phyloP scores from a whole-genome alignment of 1,140 invertebrate species.

The Polyergus mexicanus region DNA sequence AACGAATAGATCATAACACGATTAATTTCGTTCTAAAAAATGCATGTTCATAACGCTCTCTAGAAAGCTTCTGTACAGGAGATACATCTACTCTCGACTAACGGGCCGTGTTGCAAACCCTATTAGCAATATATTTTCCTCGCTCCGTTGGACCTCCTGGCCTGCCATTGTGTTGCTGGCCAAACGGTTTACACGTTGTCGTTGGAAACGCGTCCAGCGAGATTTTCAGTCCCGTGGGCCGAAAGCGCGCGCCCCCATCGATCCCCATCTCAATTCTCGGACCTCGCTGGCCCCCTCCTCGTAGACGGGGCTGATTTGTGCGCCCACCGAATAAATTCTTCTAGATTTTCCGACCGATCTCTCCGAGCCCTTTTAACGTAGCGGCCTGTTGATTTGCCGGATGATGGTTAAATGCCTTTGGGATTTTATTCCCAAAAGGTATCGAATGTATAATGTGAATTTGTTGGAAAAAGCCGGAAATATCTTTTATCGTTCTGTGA shows the following conservation, averaged over 20 bases:
- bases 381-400: constrained; percentile 57
- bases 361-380: not conserved
- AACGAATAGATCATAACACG: constrained; percentile 25
- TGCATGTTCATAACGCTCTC: not conserved
- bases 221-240: constrained; percentile 32
- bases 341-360: constrained; percentile 32
- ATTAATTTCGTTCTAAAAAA: constrained; percentile 42
- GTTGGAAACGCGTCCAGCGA: constrained; percentile 63
- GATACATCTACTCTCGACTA: constrained; percentile 77
- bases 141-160: constrained; percentile 74
- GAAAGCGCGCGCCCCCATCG: constrained; percentile 45
- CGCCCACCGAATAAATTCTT: constrained; percentile 41
- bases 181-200: constrained; percentile 79
- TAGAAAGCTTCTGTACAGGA: constrained; percentile 17
- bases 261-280: constrained; percentile 47
- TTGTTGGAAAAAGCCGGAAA: not conserved
- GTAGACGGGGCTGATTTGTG: constrained; percentile 57
- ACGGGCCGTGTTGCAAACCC: constrained; percentile 80
- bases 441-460: not conserved
- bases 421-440: not conserved
- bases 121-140: constrained; percentile 84
- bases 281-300: not conserved
- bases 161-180: constrained; percentile 62
- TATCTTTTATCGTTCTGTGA: not conserved
- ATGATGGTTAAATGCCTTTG: constrained; percentile 19